Evolutionary conservation across 2,888 invertebrate species (phyloP).

Genomic region (Synergus umbraculus): DNA sequence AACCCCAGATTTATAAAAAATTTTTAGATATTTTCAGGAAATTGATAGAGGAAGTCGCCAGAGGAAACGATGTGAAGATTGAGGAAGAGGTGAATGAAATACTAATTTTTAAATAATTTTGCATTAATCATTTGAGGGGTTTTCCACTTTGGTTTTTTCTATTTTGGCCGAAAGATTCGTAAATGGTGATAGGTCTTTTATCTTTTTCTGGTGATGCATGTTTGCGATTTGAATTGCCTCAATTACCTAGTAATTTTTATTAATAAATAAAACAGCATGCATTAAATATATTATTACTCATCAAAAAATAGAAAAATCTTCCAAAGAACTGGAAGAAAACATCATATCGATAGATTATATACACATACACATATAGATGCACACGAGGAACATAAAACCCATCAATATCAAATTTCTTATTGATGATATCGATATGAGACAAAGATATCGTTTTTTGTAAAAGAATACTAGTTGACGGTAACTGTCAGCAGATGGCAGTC

Average conservation of each 20-base stretch:
- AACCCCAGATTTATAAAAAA: background rate
- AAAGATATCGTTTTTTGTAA: constrained; percentile 41
- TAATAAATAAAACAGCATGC: background rate
- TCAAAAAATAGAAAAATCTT: background rate
- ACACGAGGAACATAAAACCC: constrained; percentile 23
- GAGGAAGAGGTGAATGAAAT: background rate
- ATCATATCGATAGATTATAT: background rate
- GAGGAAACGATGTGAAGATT: background rate
- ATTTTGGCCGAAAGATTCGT: too few species aligned
- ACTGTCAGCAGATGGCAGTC: constrained; percentile 74
- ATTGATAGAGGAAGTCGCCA: background rate
- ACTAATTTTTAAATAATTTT: background rate
- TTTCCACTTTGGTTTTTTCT: background rate
- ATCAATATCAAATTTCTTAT: constrained; percentile 55
- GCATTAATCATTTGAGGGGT: background rate
- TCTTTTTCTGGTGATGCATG: too few species aligned
- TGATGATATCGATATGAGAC: constrained; percentile 51
- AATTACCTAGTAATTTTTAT: background rate
- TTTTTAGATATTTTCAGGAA: background rate
- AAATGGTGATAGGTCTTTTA: too few species aligned
- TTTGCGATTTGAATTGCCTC: background rate
- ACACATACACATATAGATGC: background rate
- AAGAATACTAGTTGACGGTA: constrained; percentile 58
- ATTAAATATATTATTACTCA: background rate
- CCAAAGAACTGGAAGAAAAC: constrained; percentile 22